Evolutionary conservation across 2,113 vertebrate species (phyloP).

Genomic region (Lathamus discolor): DNA sequence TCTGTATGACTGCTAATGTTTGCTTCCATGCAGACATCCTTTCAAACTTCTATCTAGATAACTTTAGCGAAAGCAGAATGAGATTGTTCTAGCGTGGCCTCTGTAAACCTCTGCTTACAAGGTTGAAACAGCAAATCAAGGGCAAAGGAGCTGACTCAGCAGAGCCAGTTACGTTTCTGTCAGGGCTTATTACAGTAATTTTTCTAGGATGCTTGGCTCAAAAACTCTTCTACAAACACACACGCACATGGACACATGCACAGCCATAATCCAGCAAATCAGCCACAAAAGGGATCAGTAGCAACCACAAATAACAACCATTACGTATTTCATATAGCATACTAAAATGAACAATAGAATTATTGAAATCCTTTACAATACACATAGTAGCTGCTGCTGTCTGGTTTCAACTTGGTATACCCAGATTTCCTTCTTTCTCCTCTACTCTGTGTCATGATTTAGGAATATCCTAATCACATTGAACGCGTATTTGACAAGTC

Average conservation of each 20-base stretch:
- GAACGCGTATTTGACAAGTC: not conserved
- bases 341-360: not conserved
- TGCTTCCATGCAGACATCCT: not conserved
- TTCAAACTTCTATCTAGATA: not conserved
- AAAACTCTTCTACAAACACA: not conserved
- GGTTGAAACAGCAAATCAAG: conserved; percentile 14
- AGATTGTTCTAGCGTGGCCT: not conserved
- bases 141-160: not conserved
- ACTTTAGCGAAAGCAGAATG: not conserved
- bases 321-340: not conserved
- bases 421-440: not conserved
- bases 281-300: not conserved
- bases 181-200: conserved; percentile 2
- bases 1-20: not conserved
- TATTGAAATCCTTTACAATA: not conserved
- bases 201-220: not conserved
- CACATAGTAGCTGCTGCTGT: not conserved
- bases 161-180: not conserved
- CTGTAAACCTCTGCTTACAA: not conserved
- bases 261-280: not conserved
- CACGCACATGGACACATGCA: fast-evolving
- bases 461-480: not conserved
- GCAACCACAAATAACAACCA: not conserved
- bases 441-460: not conserved
- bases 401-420: not conserved